A percentile compares a stretch with the other conserved stretches of the same genome.
Evolutionary conservation across 2,797 vertebrate genomes (phyloP).

Genomic region (Bryconaethiops microstoma): DNA sequence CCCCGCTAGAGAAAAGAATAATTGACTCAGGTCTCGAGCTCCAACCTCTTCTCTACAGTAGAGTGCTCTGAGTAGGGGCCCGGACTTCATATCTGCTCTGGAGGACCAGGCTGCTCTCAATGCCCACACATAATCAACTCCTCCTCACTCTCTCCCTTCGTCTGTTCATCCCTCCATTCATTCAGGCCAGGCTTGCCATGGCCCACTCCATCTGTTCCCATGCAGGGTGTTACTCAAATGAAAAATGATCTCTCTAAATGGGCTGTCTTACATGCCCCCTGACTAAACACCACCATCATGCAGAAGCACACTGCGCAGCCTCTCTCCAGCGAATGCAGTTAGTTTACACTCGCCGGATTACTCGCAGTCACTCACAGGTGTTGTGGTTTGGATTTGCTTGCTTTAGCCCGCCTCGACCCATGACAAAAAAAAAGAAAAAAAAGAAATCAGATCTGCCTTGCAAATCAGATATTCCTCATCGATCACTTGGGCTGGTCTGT

Average conservation of each 20-base stretch:
- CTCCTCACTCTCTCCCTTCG: conserved; percentile 38
- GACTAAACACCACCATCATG: conserved; percentile 7
- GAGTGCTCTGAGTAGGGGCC: conserved; percentile 68
- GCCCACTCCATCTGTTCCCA: conserved; percentile 54
- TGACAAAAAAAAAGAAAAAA: conserved; percentile 36
- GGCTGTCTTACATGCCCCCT: conserved; percentile 33
- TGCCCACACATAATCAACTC: conserved; percentile 58
- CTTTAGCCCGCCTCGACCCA: conserved; percentile 56
- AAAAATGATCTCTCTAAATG: conserved; percentile 56
- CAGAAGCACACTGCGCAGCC: neutral
- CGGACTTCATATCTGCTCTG: conserved; percentile 73
- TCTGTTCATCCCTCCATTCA: conserved; percentile 50
- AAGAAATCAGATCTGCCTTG: conserved; percentile 59
- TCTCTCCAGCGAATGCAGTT: neutral
- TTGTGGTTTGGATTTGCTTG: conserved; percentile 69
- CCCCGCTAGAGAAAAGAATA: conserved; percentile 61
- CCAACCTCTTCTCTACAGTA: conserved; percentile 65
- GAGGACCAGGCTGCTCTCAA: conserved; percentile 59
- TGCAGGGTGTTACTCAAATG: conserved; percentile 47
- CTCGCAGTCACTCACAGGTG: conserved; percentile 62
- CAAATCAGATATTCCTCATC: conserved; percentile 46
- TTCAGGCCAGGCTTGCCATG: conserved; percentile 46
- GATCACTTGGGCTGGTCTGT: conserved; percentile 28
- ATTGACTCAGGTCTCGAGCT: conserved; percentile 62
- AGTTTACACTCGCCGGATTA: conserved; percentile 63